Percentiles rank a stretch among this genome's conserved stretches.
These are phyloP conservation scores for Megaceryle torquata DNA, from an alignment of 2,113 vertebrate species.

Conservation along the genomic window DNA sequence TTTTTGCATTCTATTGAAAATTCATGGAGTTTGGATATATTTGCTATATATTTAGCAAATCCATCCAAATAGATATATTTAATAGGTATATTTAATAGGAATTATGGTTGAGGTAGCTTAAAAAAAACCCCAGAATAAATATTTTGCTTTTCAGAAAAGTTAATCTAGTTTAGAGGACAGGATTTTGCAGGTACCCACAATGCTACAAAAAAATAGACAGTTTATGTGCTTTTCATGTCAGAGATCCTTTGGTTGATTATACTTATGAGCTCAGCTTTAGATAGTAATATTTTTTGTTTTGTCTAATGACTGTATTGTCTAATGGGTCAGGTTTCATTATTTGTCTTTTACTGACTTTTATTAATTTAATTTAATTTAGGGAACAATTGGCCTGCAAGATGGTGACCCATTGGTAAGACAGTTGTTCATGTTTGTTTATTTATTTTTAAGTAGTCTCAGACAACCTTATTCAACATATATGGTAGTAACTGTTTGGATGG, in stretches of 20 bases:
- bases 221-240: background rate
- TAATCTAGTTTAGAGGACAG: background rate
- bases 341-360: conserved; percentile 9
- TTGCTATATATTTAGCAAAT: background rate
- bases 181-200: background rate
- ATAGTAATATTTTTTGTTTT: background rate
- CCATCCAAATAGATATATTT: background rate
- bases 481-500: conserved; percentile 1
- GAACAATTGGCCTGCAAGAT: conserved; percentile 77
- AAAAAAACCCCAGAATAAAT: background rate
- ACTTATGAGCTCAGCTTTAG: background rate
- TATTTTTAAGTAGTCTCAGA: background rate
- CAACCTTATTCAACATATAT: background rate
- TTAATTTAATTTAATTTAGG: conserved; percentile 69
- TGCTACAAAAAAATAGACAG: background rate
- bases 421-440: background rate
- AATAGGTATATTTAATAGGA: background rate
- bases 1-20: background rate
- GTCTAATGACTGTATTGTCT: background rate
- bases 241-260: background rate
- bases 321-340: background rate
- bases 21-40: background rate
- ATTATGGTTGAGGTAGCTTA: background rate
- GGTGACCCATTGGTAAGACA: conserved; percentile 78
- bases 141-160: background rate